These are phyloP conservation scores for Crocuta crocuta DNA, from an alignment of 2,113 vertebrate species.

Conservation along the genomic window DNA sequence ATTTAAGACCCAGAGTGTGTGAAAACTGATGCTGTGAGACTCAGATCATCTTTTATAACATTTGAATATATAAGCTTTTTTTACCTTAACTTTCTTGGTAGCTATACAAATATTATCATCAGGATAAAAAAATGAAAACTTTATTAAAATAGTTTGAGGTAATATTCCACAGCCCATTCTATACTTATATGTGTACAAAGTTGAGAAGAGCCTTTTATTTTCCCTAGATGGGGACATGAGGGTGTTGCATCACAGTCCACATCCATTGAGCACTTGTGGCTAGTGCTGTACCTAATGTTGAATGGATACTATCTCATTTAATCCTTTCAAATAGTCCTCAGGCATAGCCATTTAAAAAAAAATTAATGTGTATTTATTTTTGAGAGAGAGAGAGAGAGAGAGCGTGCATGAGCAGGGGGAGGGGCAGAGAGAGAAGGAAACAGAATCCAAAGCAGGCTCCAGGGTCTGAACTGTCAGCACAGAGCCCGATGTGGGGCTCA, in stretches of 20 bases:
- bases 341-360: neutral
- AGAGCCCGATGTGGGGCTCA: too few species aligned
- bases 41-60: neutral
- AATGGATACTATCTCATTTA: neutral
- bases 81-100: neutral
- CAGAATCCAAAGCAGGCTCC: too few species aligned
- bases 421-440: too few species aligned
- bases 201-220: neutral
- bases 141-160: neutral
- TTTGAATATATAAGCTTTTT: neutral
- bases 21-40: neutral
- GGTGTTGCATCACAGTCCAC: neutral
- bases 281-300: neutral
- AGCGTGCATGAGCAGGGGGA: too few species aligned
- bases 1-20: neutral
- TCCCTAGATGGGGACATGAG: neutral
- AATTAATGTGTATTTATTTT: too few species aligned
- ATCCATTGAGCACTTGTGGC: neutral
- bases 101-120: neutral
- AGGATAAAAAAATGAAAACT: constrained; percentile 19
- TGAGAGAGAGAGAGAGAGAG: too few species aligned
- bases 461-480: too few species aligned
- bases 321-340: neutral
- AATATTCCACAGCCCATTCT: neutral
- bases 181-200: neutral